Evolutionary conservation across 2,113 vertebrate species (phyloP), one percentile per base, ranked within the genome.

Genomic region (Beaufortia kweichowensis): DNA sequence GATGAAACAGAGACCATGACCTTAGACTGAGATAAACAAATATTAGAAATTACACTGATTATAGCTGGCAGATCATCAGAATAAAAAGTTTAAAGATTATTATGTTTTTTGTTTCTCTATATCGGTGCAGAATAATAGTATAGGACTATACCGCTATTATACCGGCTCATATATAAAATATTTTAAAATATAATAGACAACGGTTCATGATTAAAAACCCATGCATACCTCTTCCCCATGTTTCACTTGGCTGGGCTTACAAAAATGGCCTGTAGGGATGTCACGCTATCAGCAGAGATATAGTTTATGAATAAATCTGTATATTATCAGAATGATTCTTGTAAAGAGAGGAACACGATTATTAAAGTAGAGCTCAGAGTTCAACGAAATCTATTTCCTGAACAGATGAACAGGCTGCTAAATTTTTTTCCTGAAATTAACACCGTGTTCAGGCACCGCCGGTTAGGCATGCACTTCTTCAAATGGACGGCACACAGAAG

Each of bases 241-340:
- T 59, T 72, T 59, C 69, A 41, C 55, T 59, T 72, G 69, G 55
- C 53, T 59, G 69, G 15, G 21, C 9, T 72, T 28, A 43, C 55
- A 39, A 14, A 59, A 72, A 57, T 59, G 33, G 53, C 69, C 35
- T 59, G 69, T 28, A 72, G 68, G 53, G 33, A 71, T 57, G 31
- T 57, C 29, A 17, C n/a, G 28, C 33, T 55, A 28, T 57, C 31
- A 7, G 56, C 50, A 1, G 53, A 41, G 53, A 57, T 55, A 48
- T 56, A 70, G 29, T 72, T 72, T 41, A 59, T 72, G 69, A 72
- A 59, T 43, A 72, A 70, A 29, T 31, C n/a, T 70, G 26, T 21
- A 68, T 53, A 68, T 57, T 70, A 33, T 46, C 57, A 60, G 55
- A 74, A 70, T 67, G 55, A 77, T 71, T 65, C 55, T 35, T 55